Base-by-base conservation (phyloP, 1,140 invertebrate genomes). In the Formica exsecta region DNA sequence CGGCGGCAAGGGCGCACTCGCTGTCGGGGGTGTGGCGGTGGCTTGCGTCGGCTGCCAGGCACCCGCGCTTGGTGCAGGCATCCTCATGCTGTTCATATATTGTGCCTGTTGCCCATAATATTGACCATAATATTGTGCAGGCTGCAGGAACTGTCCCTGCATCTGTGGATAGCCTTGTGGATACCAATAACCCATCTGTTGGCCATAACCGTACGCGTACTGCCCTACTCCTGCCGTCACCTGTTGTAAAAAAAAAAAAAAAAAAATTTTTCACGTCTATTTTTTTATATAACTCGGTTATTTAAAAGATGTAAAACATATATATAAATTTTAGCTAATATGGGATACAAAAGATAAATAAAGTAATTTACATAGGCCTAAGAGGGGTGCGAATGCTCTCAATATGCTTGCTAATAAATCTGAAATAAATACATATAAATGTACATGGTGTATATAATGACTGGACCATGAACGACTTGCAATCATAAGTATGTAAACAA, bases 101-200 rank as follows among this genome's bases (percentile, higher is more conserved):
- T 96, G 95, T 64, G 94, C 93, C 71, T 95, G 95, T 76, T 95
- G 95, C 59, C 93, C 92, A 62, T 95, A 95, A 91, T 97, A 97
- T 93, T 97, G 97, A 77, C 92, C 87, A 61, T 95, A 95, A 86
- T 95, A 95, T 68, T 93, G 93, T 85, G 94, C 90, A 32, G 93
- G 93, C 65, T 94, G 95, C 61, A 95, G 81, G 54, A 95, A 95
- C 65, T 95, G 94, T 41, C 94, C 93, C 86, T 96, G 96, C 94
- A 96, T 96, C 66, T 95, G 96, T 62, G 92, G 96, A 95, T 97
- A 97, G 19, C 96, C 95, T 91, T 97, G 96, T 4, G 97, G 97
- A 94, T 98, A 98, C 97, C 97, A 98, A 91, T 98, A 98, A 84
- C 97, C 95, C 97, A 97, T 97, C 94, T 97, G 97, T 93, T 97